These are phyloP conservation scores for Umimayanthus chanpuru DNA, from an alignment of 92 coral and sea anemone species.

Conservation along the genomic window DNA sequence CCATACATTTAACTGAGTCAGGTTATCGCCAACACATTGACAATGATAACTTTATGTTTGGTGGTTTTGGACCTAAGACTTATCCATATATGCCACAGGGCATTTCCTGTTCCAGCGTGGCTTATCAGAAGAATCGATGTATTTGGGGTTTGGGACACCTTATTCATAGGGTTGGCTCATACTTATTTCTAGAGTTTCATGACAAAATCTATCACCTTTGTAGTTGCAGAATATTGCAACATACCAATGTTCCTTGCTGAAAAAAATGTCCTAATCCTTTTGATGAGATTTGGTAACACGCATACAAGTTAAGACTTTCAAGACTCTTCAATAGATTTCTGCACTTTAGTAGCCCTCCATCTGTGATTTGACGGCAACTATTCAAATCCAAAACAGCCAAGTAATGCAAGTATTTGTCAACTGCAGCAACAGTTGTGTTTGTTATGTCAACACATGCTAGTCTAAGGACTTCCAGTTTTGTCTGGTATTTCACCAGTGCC, in stretches of 20 bases:
- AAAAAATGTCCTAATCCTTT: slow-evolving; percentile 66
- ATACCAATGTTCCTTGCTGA: slow-evolving; percentile 35
- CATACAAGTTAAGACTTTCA: slow-evolving; percentile 71
- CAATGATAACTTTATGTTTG: too few relatives aligned
- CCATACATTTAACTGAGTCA: too few relatives aligned
- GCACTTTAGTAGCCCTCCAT: slow-evolving; percentile 62
- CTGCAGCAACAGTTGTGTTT: slow-evolving; percentile 66
- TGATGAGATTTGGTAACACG: slow-evolving; percentile 81
- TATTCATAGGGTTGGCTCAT: too few relatives aligned
- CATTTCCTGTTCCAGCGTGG: too few relatives aligned
- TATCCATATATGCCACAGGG: too few relatives aligned
- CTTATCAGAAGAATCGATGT: too few relatives aligned
- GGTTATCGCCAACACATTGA: too few relatives aligned
- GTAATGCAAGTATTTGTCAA: slow-evolving; percentile 69
- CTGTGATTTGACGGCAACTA: slow-evolving; percentile 86
- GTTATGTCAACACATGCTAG: slow-evolving; percentile 79
- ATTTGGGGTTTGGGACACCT: too few relatives aligned
- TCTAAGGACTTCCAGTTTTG: slow-evolving; percentile 58
- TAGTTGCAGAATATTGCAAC: background rate
- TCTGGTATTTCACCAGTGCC: slow-evolving; percentile 74
- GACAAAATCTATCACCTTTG: background rate
- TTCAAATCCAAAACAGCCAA: slow-evolving; percentile 71
- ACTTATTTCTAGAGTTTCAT: too few relatives aligned
- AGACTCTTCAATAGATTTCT: slow-evolving; percentile 49
- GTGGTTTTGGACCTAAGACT: too few relatives aligned